Evolutionary conservation across 2,113 vertebrate genomes (phyloP), one percentile per base, ranked within the genome.

Genomic region (Noturus placidus): DNA sequence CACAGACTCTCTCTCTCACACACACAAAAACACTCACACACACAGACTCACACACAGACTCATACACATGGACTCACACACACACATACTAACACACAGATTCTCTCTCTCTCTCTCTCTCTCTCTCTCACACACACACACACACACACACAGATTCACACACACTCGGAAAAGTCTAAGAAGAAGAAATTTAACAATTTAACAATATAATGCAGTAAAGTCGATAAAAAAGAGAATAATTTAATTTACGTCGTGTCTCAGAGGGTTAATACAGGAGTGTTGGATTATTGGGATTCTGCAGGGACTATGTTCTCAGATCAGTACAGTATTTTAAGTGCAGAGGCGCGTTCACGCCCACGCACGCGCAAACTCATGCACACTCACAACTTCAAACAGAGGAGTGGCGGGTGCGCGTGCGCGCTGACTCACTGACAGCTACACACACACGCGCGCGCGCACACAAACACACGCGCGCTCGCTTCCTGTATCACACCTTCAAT

Each of bases 401-500:
- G 65, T n/a, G 65, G 9, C 54, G 54, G 4, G 54, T 56, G 2
- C 54, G 54, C 17, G 54, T 56, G 54, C 54, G 27, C 63, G 11
- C 27, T 67, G 63, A 67, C n/a, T 14, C 63, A 30, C 4, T 63
- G 59, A 63, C 59, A 63, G 63, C 63, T 67, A 20, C 72, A 46
- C 35, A 46, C 35, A 42, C 25, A 52, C 7, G n/a, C 25, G n/a
- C 46, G 52, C 78, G 35, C 52, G 11, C 50, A 56, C 76, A 33
- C 77, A 56, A 50, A 11, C 27, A 19, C 27, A 19, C 76, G 17
- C 76, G 15, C 77, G 33, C 77, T 10, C 27, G 5, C 87, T 92
- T 91, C 89, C 85, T 92, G 91, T 89, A 80, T 83, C 78, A 9
- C 74, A 86, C 61, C 81, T 86, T 81, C 80, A 78, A 42, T 65